A percentile compares a stretch with the other conserved stretches of the same genome.
These are phyloP conservation scores for Rotaria magnacalcarata DNA, from an alignment of 2,888 invertebrate genomes.

Conservation along the genomic window DNA sequence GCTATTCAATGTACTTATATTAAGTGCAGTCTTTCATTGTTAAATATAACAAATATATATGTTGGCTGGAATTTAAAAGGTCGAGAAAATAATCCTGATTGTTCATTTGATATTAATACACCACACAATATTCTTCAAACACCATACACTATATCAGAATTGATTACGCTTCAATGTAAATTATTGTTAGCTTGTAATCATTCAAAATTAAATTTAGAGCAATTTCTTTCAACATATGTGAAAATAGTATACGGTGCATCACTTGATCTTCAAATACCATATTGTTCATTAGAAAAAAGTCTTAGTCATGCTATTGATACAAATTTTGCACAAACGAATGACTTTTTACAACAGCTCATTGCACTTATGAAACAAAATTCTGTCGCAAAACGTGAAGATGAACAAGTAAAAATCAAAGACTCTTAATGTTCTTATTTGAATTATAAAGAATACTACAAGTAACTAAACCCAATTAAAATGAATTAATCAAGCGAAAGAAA, in stretches of 20 bases:
- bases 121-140: not conserved
- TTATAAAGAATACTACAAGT: not conserved
- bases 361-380: not conserved
- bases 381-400: not conserved
- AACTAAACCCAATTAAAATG: no score
- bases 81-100: not conserved
- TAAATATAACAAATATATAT: not conserved
- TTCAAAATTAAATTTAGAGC: not conserved
- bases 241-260: not conserved
- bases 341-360: not conserved
- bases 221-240: not conserved
- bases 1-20: constrained; percentile 2
- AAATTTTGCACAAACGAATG: not conserved
- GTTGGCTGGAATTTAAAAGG: not conserved
- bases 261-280: not conserved
- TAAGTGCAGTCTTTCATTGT: constrained; percentile 10
- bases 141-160: not conserved
- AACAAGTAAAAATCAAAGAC: not conserved
- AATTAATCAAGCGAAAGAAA: no score
- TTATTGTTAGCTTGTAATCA: not conserved
- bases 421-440: not conserved
- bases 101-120: constrained; percentile 27
- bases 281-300: constrained; percentile 31
- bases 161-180: not conserved
- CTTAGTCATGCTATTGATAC: not conserved